These are phyloP conservation scores for Ceratosolen solmsi DNA, from an alignment of 1,140 invertebrate species.

Conservation along the genomic window DNA sequence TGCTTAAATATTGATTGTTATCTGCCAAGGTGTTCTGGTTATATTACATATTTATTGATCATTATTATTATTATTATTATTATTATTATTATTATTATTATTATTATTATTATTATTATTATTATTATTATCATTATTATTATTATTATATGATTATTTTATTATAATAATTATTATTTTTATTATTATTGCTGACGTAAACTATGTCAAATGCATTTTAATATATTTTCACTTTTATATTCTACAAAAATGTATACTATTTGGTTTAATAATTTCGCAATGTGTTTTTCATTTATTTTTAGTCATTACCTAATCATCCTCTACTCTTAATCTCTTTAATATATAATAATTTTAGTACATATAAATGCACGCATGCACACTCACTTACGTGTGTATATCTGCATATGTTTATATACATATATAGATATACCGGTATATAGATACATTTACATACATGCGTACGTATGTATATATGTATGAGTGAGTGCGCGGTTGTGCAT, in stretches of 20 bases:
- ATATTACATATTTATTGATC: slow-evolving; percentile 73
- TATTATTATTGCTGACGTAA: slow-evolving; percentile 67
- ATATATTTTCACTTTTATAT: slow-evolving; percentile 75
- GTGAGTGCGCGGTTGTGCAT: no score
- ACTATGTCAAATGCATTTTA: slow-evolving; percentile 73
- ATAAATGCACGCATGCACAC: background rate
- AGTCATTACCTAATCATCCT: slow-evolving; percentile 59
- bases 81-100: slow-evolving; percentile 70
- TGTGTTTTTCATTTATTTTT: slow-evolving; percentile 68
- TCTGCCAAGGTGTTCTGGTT: slow-evolving; percentile 73
- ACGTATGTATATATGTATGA: no score
- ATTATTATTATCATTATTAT: slow-evolving; percentile 64
- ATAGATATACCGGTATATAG: background rate
- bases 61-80: slow-evolving; percentile 65
- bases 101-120: slow-evolving; percentile 65
- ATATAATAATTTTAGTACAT: slow-evolving; percentile 21
- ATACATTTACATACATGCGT: background rate
- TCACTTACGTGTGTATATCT: background rate
- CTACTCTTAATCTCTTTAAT: slow-evolving; percentile 24
- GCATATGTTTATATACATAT: background rate
- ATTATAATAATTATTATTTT: slow-evolving; percentile 66
- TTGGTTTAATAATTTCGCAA: slow-evolving; percentile 72
- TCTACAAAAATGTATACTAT: slow-evolving; percentile 73
- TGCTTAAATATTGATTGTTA: slow-evolving; percentile 74
- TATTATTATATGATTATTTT: slow-evolving; percentile 67